Conservation (phyloP, 1,140 invertebrate genomes). For the Papilio polytes region DNA sequence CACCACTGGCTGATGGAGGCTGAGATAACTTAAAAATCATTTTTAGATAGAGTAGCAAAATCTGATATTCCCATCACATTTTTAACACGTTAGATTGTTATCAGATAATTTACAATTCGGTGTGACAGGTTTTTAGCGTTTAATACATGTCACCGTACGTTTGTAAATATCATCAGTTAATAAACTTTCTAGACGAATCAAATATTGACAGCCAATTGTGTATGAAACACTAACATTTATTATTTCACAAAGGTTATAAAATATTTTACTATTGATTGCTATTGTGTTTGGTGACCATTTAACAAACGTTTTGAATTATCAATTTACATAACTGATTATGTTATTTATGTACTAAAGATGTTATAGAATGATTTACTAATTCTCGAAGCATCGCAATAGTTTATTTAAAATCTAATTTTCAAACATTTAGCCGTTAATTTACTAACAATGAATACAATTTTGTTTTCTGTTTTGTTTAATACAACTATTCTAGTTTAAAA, state of each 20-base stretch:
- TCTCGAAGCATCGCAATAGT: background rate
- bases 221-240: background rate
- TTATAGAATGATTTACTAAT: background rate
- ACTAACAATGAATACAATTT: background rate
- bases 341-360: background rate
- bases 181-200: background rate
- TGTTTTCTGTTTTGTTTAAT: background rate
- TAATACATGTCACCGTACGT: background rate
- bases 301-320: background rate
- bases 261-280: background rate
- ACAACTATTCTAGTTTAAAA: background rate
- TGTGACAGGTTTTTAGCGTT: no score
- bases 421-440: background rate
- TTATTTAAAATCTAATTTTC: background rate
- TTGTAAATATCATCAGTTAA: background rate
- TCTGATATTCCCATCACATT: no score
- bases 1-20: background rate
- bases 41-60: no score
- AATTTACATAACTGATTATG: no score
- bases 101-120: no score
- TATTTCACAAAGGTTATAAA: background rate
- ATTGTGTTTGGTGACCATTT: background rate
- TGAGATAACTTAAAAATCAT: no score
- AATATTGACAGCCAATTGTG: background rate
- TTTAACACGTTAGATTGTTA: no score